Evolutionary conservation across 2,888 invertebrate genomes (phyloP).

Genomic region (Bembecia ichneumoniformis): DNA sequence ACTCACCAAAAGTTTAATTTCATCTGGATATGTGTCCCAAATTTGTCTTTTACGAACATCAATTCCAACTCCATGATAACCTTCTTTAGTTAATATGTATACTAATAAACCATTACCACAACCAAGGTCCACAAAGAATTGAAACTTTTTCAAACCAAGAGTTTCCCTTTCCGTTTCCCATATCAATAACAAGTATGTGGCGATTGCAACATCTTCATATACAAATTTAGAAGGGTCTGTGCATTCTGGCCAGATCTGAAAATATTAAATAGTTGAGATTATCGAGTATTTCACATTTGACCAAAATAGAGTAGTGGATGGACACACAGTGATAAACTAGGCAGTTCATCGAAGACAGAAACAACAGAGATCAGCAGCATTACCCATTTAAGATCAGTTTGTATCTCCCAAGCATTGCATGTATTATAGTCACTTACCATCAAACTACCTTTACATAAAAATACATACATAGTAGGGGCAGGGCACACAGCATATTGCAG

Average conservation of each 20-base stretch:
- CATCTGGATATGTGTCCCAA: slow-evolving; percentile 84
- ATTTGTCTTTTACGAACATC: slow-evolving; percentile 89
- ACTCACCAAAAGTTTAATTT: slow-evolving; percentile 76
- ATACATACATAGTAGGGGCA: too few species aligned
- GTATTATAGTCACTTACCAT: too few species aligned
- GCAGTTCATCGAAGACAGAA: too few species aligned
- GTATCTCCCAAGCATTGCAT: too few species aligned
- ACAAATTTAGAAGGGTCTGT: slow-evolving; percentile 97
- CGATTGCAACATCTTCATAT: slow-evolving; percentile 96
- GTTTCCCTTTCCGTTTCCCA: slow-evolving; percentile 77
- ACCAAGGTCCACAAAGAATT: slow-evolving; percentile 92
- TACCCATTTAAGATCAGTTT: too few species aligned
- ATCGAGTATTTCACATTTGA: too few species aligned
- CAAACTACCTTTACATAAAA: too few species aligned
- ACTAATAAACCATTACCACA: slow-evolving; percentile 98
- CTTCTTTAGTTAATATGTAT: slow-evolving; percentile 86
- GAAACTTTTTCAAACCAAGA: slow-evolving; percentile 40
- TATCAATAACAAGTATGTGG: slow-evolving; percentile 84
- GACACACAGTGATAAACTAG: too few species aligned
- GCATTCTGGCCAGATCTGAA: slow-evolving; percentile 89
- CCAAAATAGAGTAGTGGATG: too few species aligned
- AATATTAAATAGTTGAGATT: slow-evolving; percentile 6
- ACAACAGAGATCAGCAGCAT: too few species aligned
- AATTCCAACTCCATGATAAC: slow-evolving; percentile 85
- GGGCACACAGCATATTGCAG: too few species aligned